Evolutionary conservation across 2,113 vertebrate genomes (phyloP), one percentile per base, ranked within the genome.

Genomic region (Balaeniceps rex): DNA sequence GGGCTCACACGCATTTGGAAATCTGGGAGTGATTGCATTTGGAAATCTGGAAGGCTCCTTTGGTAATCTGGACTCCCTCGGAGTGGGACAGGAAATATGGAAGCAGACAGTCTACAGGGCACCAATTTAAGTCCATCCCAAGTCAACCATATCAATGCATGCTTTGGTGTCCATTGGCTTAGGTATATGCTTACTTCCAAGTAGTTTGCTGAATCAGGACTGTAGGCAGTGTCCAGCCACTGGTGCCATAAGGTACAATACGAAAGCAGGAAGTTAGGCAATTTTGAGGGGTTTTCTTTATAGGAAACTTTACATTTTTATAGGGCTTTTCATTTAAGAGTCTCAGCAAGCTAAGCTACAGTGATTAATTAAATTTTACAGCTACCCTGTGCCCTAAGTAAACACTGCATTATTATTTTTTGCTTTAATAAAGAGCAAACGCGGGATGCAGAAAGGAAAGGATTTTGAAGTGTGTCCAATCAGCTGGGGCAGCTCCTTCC

Each of bases 301-400:
- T 80, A 38, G 83, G 72, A 88, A 90, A 31, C 83, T 58, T 94
- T 36, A 34, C 9, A 46, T 86, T 93, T 93, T 97, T 95, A 96
- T 87, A 71, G 90, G 36, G 14, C 26, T 94, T 95, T 90, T 96
- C 40, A 86, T 77, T 96, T 87, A 83, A 95, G 84, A 88, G 92
- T 81, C 79, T 90, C 90, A 94, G 92, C 85, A 96, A 93, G 63
- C 85, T 79, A 80, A 93, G 93, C 55, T 93, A 71, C 69, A 88
- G 47, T 57, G 83, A 96, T 93, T 92, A 97, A 97, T 97, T 95
- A 96, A 93, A 88, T 93, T 96, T 97, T 97, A 97, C 83, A 90
- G 83, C 86, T 87, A 90, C 88, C 33, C 69, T 60, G 26, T 87
- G 76, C 83, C 21, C 51, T 83, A 68, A 49, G 86, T 75, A 88